A percentile compares a stretch with the other conserved stretches of the same genome.
Conservation (phyloP, 23 tunicate genomes). For the Styela plicata region DNA sequence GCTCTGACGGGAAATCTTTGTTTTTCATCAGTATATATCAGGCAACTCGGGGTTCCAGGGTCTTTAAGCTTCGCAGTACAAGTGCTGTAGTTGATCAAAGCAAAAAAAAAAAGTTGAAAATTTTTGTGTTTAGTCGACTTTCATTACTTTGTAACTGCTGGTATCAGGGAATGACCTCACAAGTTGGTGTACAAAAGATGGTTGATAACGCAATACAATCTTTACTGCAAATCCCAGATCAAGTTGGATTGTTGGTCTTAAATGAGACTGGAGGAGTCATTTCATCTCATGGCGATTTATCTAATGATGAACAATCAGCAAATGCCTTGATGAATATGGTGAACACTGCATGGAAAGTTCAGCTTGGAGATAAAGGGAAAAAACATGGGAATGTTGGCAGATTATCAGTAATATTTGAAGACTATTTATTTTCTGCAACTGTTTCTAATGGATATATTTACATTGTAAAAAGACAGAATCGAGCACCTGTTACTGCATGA, state of each 20-base stretch:
- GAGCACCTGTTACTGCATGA: conserved; percentile 14
- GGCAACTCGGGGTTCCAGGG: too few relatives aligned
- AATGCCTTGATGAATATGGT: conserved; percentile 70
- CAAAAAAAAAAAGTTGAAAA: too few relatives aligned
- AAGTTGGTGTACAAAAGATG: conserved; percentile 1
- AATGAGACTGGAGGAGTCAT: conserved; percentile 73
- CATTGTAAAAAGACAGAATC: conserved; percentile 37
- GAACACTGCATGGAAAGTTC: conserved; percentile 72
- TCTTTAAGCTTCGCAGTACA: too few relatives aligned
- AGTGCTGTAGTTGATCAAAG: too few relatives aligned
- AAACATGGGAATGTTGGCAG: conserved; percentile 30
- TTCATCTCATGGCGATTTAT: conserved; percentile 74
- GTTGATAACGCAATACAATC: conserved; percentile 1
- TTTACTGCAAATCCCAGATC: conserved; percentile 49
- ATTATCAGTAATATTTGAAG: conserved; percentile 55
- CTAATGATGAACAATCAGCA: conserved; percentile 74
- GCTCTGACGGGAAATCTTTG: too few relatives aligned
- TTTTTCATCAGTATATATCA: too few relatives aligned
- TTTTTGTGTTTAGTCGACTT: too few relatives aligned
- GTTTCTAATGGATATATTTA: conserved; percentile 69
- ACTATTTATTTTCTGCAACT: conserved; percentile 63
- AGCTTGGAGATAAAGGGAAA: conserved; percentile 39
- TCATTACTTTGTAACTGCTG: too few relatives aligned
- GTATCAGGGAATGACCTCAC: not conserved
- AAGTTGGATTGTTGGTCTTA: conserved; percentile 52